phyloP scores from a whole-genome alignment of 2,888 invertebrate species.

The Cephus runcator region DNA sequence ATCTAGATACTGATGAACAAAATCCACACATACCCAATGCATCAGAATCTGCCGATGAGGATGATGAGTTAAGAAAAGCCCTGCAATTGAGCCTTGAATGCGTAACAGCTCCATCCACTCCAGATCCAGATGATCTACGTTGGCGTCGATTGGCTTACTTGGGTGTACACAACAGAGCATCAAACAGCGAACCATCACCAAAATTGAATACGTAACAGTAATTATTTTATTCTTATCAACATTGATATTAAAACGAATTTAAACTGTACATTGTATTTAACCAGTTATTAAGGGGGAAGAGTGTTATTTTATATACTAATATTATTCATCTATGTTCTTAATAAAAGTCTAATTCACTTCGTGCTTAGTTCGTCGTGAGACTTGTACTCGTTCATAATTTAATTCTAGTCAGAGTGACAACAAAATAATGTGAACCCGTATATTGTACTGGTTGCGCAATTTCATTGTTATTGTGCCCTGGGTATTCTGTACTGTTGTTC shows the following conservation, averaged over 20 bases:
- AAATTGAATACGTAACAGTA: slow-evolving; percentile 60
- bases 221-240: slow-evolving; percentile 23
- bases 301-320: slow-evolving; percentile 44
- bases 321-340: slow-evolving; percentile 18
- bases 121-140: slow-evolving; percentile 58
- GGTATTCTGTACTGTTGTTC: neutral
- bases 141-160: slow-evolving; percentile 54
- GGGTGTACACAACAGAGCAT: slow-evolving; percentile 41
- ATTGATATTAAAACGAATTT: slow-evolving; percentile 34
- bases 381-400: neutral
- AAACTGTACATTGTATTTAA: slow-evolving; percentile 43
- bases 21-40: slow-evolving; percentile 23
- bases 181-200: slow-evolving; percentile 49
- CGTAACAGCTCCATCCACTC: slow-evolving; percentile 58
- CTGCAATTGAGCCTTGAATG: slow-evolving; percentile 67
- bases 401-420: neutral
- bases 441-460: neutral
- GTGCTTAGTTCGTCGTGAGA: neutral
- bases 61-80: slow-evolving; percentile 67
- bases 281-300: slow-evolving; percentile 23
- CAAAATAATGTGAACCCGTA: neutral
- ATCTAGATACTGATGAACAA: slow-evolving; percentile 27
- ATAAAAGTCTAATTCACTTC: slow-evolving; percentile 23
- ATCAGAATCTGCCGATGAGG: slow-evolving; percentile 50
- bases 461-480: neutral